Evolutionary conservation across 2,888 invertebrate species (phyloP), one percentile per base, ranked within the genome.

Genomic region (Electrophaes corylata): DNA sequence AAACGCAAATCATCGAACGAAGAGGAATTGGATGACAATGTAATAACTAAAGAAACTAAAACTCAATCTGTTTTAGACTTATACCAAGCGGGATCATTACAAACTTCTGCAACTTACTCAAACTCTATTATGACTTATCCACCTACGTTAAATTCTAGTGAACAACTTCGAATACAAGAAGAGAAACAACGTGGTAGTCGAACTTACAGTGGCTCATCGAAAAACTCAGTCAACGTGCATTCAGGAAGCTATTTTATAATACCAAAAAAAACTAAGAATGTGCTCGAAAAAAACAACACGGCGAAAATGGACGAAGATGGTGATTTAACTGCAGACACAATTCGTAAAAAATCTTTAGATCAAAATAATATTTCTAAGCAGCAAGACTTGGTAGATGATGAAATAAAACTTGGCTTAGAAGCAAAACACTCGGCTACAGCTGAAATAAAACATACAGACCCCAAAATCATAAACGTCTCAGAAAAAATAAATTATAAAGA

Each of bases 41-140:
- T 65, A 23, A 66, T 55, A 3, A 62, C 54, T 14, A 62, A 57
- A 20, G 53, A 59, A 18, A 39, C 31, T 26, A 61, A 69, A 58
- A 52, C 61, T 16, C 60, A 67, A 52, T 70, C 76, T 20, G 49
- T 72, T 18, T 44, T 68, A 62, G 72, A 68, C 54, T 43, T 78
- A 23, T 69, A 67, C 48, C 63, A 74, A 55, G 44, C 55, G 0
- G 62, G 62, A n/a, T 62, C 68, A 26, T 47, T 49, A 6, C 62
- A 61, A 40, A 57, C 46, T 48, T 62, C 71, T 50, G 60, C 65
- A 16, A 73, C 72, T 33, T 67, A 72, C 59, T 80, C 80, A 8
- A 76, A 78, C 68, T 73, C 79, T 10, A 74, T 86, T 33, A 81
- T 86, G 41, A 86, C 85, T 6, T 86, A 88, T 63, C 83, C 86